Percentiles rank a stretch among this genome's conserved stretches.
Conservation (phyloP, 2,888 invertebrate species). For the Chrysotoxum bicinctum region DNA sequence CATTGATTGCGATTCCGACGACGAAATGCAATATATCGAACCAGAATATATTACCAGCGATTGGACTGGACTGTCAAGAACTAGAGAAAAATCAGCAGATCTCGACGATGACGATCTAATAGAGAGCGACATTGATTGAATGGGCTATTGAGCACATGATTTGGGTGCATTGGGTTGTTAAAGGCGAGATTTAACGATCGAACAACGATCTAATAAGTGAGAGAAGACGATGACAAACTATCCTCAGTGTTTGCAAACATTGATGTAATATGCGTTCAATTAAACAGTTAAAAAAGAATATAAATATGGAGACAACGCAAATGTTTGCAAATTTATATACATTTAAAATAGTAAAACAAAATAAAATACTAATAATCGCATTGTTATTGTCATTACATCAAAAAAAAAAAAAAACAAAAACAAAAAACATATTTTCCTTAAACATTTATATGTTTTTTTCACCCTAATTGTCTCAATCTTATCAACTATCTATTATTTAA, state of each 20-base stretch:
- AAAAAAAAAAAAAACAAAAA: not conserved
- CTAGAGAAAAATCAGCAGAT: slow-evolving; percentile 76
- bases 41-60: slow-evolving; percentile 75
- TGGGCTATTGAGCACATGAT: slow-evolving; percentile 1
- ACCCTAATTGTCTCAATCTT: slow-evolving; percentile 6
- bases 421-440: not conserved
- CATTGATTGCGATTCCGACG: slow-evolving; percentile 77
- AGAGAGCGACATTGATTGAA: slow-evolving; percentile 80
- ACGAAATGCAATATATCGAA: slow-evolving; percentile 78
- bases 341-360: slow-evolving; percentile 36
- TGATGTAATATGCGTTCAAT: slow-evolving; percentile 56
- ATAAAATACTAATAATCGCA: slow-evolving; percentile 54
- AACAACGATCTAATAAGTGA: slow-evolving; percentile 26
- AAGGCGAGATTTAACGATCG: slow-evolving; percentile 27
- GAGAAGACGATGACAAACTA: slow-evolving; percentile 60
- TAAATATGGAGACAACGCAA: slow-evolving; percentile 36
- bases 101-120: slow-evolving; percentile 78
- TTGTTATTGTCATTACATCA: slow-evolving; percentile 40
- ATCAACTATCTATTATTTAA: slow-evolving; percentile 23
- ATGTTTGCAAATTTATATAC: slow-evolving; percentile 61
- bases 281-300: slow-evolving; percentile 31
- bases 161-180: slow-evolving; percentile 45
- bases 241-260: slow-evolving; percentile 68
- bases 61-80: slow-evolving; percentile 71
- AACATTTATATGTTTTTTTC: slow-evolving; percentile 26